phyloP scores from a whole-genome alignment of 2,888 invertebrate species.

The Lithosia quadra region DNA sequence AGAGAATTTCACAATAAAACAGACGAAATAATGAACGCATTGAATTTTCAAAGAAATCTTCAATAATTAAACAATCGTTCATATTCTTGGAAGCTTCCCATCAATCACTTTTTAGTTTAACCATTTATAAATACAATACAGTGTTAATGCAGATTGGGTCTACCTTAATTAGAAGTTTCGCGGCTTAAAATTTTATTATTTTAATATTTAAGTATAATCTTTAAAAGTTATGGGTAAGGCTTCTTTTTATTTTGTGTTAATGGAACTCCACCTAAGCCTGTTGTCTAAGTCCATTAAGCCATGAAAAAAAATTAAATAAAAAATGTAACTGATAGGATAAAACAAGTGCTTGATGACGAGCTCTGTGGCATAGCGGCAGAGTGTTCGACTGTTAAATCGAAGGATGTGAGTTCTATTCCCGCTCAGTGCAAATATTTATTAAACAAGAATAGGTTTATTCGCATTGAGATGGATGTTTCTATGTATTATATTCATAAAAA shows the following conservation, averaged over 20 bases:
- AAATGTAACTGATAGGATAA: neutral
- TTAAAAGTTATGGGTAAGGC: constrained; percentile 29
- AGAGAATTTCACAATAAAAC: neutral
- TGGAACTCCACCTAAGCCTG: constrained; percentile 17
- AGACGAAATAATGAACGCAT: neutral
- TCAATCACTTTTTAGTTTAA: constrained; percentile 74
- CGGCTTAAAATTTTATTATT: constrained; percentile 74
- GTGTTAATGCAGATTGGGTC: constrained; percentile 74
- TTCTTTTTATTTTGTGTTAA: constrained; percentile 19
- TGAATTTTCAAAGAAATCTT: neutral
- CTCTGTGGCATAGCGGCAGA: too few species aligned
- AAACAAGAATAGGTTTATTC: too few species aligned
- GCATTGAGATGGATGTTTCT: too few species aligned
- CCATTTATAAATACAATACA: constrained; percentile 65
- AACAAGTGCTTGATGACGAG: too few species aligned
- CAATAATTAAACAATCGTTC: constrained; percentile 29
- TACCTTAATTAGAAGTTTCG: constrained; percentile 75
- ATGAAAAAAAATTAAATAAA: constrained; percentile 20
- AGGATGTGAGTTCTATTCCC: too few species aligned
- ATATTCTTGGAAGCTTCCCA: constrained; percentile 66
- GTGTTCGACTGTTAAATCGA: too few species aligned
- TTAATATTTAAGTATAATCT: constrained; percentile 37
- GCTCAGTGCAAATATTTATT: too few species aligned
- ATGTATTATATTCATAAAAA: too few species aligned
- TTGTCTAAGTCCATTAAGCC: neutral